phyloP scores from a whole-genome alignment of 2,888 invertebrate genomes.

The Sacculina carcini region DNA sequence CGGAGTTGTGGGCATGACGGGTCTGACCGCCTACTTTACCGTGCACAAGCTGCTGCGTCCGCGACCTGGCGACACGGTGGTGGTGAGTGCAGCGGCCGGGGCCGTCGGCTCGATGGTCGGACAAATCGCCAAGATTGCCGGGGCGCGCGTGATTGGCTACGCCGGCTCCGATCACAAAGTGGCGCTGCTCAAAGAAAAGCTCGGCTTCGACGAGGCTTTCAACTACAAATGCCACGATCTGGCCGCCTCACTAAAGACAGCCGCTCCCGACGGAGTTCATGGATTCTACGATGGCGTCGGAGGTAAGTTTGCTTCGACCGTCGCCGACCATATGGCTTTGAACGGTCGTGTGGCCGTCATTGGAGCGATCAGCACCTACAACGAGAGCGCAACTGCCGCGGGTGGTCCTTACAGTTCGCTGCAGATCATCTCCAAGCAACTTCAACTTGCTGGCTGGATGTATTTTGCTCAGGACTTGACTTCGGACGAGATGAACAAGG shows the following conservation, averaged over 20 bases:
- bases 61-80: background rate
- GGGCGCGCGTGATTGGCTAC: slow-evolving; percentile 38
- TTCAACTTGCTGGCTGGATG: background rate
- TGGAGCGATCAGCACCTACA: slow-evolving; percentile 36
- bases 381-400: slow-evolving; percentile 21
- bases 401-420: background rate
- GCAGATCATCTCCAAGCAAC: slow-evolving; percentile 2
- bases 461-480: background rate
- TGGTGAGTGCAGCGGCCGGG: slow-evolving; percentile 35
- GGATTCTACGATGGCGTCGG: slow-evolving; percentile 53
- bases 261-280: slow-evolving; percentile 39
- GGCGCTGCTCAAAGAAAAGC: slow-evolving; percentile 32
- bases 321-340: slow-evolving; percentile 33
- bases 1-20: background rate
- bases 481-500: background rate
- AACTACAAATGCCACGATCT: slow-evolving; percentile 40
- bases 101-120: slow-evolving; percentile 50
- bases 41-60: background rate
- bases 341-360: slow-evolving; percentile 34
- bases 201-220: slow-evolving; percentile 38
- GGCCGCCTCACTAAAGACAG: slow-evolving; percentile 27
- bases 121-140: slow-evolving; percentile 43
- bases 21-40: background rate
- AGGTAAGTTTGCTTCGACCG: slow-evolving; percentile 31
- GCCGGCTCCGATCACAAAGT: slow-evolving; percentile 43